Base-by-base conservation (phyloP, 2,888 invertebrate species). In the Cheilosia vernalis region DNA sequence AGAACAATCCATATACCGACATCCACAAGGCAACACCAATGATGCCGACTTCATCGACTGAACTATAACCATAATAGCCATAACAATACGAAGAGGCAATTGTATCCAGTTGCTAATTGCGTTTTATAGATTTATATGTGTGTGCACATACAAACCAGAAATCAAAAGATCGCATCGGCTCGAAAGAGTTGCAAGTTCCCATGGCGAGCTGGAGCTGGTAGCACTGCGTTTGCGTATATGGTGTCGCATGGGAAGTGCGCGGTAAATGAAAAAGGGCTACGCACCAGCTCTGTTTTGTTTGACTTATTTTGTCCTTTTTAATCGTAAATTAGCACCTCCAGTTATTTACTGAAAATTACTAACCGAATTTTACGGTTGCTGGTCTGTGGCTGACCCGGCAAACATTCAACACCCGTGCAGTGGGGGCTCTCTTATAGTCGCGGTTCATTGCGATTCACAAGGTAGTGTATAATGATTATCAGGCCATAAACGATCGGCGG, bases 261-360 rank as follows among this genome's bases (percentile, higher is more conserved):
- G 53, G 63, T 33, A 51, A 49, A 76, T 33, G 10, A 40, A 60
- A 77, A 77, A 58, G 33, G 53, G 19, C 37, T 37, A 13, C 67
- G 58, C 40, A 30, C 30, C 47, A 40, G n/a, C 15, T 70, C 79
- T 58, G 42, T 81, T 77, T 85, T 85, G 84, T 85, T 85, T 81
- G 53, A 77, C 81, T 85, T 56, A 81, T 85, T 85, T 85, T 85
- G 85, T 85, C 85, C 85, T 85, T 85, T 85, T 85, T 85, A 85
- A 85, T 85, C 85, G 81, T 81, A 81, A 85, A 85, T 85, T 85
- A 85, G 85, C 85, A 85, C 85, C 81, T 85, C 77, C 33, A 70
- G 74, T 70, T 85, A 77, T 85, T 85, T 81, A 85, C 85, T 85
- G 85, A 81, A 85, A 76, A 85, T 85, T 77, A 85, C 76, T 85